phyloP scores from a whole-genome alignment of 1,140 invertebrate genomes.

The Kradibia gibbosae region DNA sequence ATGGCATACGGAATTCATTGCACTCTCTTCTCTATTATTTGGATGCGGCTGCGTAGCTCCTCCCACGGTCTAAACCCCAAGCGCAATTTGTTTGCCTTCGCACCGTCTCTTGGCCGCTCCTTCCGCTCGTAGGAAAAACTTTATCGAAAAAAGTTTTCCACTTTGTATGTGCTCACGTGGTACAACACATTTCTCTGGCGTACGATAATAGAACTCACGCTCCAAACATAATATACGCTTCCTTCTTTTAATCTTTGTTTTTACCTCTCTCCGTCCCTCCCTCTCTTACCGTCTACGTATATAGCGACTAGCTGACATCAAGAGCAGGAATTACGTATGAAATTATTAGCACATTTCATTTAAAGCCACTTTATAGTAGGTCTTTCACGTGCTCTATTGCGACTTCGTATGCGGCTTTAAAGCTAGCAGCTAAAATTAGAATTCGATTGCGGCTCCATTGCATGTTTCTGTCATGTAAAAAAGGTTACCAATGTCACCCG shows the following conservation, averaged over 20 bases:
- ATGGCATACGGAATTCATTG: conserved; percentile 42
- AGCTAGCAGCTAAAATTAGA: background rate
- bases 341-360: background rate
- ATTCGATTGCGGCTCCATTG: background rate
- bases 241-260: background rate
- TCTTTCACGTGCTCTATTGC: background rate
- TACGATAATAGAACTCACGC: background rate
- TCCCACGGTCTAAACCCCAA: background rate
- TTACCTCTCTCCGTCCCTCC: background rate
- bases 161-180: conserved; percentile 42
- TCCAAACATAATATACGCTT: background rate
- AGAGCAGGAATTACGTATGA: background rate
- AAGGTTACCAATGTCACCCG: background rate
- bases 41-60: conserved; percentile 10
- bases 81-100: background rate
- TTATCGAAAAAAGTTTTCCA: conserved; percentile 41
- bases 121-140: conserved; percentile 27
- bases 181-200: conserved; percentile 4
- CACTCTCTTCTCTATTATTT: conserved; percentile 42
- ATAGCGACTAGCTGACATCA: too few species aligned
- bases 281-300: background rate
- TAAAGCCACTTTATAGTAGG: background rate
- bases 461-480: background rate
- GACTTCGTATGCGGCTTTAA: background rate
- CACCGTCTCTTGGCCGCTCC: conserved; percentile 3